These are phyloP conservation scores for Gymnoscopelus microlampas DNA, from an alignment of 2,797 vertebrate genomes.

Conservation along the genomic window DNA sequence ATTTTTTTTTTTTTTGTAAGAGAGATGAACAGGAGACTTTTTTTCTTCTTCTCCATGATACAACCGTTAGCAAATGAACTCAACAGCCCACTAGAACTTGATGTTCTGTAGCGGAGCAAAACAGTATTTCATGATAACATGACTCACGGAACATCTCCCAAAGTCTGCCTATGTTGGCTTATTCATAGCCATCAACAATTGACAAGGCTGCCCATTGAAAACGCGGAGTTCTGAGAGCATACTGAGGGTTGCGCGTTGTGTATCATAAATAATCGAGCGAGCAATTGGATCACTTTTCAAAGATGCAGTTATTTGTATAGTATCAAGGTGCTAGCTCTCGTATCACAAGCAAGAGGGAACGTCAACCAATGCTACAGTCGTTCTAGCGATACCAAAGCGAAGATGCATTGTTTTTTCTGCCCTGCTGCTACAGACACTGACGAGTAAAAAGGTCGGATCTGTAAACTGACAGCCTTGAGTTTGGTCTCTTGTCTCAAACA, in stretches of 20 bases:
- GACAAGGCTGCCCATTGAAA: constrained; percentile 59
- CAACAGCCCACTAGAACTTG: neutral
- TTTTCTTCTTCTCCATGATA: no score
- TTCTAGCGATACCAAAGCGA: constrained; percentile 35
- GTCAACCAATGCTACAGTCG: constrained; percentile 30
- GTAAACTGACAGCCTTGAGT: constrained; percentile 45
- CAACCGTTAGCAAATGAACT: neutral
- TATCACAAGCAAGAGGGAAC: constrained; percentile 28
- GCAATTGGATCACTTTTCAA: constrained; percentile 54
- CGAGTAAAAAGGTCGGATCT: constrained; percentile 35
- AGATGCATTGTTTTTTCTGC: constrained; percentile 19
- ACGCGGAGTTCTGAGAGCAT: constrained; percentile 30
- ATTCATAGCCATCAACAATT: constrained; percentile 59
- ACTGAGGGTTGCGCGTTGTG: constrained; percentile 45
- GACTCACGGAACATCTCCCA: constrained; percentile 2
- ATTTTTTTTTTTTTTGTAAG: constrained; percentile 5
- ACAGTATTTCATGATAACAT: constrained; percentile 40
- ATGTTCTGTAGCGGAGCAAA: constrained; percentile 14
- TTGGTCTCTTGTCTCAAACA: constrained; percentile 24
- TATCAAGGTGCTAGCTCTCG: constrained; percentile 55
- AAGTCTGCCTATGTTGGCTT: constrained; percentile 18
- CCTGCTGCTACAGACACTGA: constrained; percentile 39
- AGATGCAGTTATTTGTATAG: constrained; percentile 47
- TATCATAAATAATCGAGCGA: constrained; percentile 62
- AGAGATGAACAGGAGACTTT: no score